Evolutionary conservation across 2,797 vertebrate genomes (phyloP), one percentile per base, ranked within the genome.

Genomic region (Siniperca undulata): DNA sequence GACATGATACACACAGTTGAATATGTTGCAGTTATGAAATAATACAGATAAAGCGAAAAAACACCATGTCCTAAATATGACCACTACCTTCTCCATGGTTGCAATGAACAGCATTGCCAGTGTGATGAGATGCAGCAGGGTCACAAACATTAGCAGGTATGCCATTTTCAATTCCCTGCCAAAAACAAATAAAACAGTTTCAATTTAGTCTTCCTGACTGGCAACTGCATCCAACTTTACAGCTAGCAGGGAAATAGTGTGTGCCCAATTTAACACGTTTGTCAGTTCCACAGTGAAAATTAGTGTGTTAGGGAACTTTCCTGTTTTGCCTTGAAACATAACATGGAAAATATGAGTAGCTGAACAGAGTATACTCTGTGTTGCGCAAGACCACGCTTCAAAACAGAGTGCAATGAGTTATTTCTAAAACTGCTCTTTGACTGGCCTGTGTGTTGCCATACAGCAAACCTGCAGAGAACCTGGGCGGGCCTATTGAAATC

Each of bases 51-150:
- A 74, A 74, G 4, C 0, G 3, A 65, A 30, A 20, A 38, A 22
- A 68, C 50, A 56, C 40, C 4, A 12, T 7, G 13, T 20, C 2
- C 19, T 20, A 42, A 61, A 60, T 58, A 42, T 17, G 38, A 75
- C 14, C 12, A 1, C 34, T 91, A 98, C 97, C 96, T 98, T 98
- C 85, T 97, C 97, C 96, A 98, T 93, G 48, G 97, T 98, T 77
- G 97, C 96, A 67, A 98, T 97, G n/a, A 98, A 97, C 70, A 98
- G 95, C 88, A 97, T 95, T n/a, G 97, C 95, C 86, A 98, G 95
- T 36, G 96, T 97, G 87, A 97, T 91, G 82, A 98, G 95, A 83
- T 98, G 97, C 52, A 98, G 94, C 75, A 97, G 93, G 20, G 96
- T 97, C 84, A 98, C 95, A 81, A 94, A 97, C 84, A 97, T 94